phyloP scores from a whole-genome alignment of 2,113 vertebrate species.

The Greenwoodochromis staneri region DNA sequence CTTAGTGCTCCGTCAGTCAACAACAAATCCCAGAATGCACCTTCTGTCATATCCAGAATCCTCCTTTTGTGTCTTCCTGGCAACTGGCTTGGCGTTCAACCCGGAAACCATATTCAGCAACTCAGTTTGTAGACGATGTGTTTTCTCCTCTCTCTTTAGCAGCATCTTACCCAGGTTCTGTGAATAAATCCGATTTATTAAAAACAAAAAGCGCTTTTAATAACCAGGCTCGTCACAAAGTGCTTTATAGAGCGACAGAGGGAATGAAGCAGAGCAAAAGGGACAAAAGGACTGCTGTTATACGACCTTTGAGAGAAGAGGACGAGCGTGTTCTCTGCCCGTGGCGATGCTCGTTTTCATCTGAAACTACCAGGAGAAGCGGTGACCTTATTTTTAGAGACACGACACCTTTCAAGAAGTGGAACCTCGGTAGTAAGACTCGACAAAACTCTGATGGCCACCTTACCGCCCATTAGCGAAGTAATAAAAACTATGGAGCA shows the following conservation, averaged over 20 bases:
- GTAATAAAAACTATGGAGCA: slow-evolving; percentile 2
- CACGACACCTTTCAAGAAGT: neutral
- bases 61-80: slow-evolving; percentile 54
- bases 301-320: neutral
- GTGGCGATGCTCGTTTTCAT: neutral
- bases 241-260: slow-evolving; percentile 51
- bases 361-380: neutral
- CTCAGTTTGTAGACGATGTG: neutral
- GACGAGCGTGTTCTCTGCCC: neutral
- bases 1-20: neutral
- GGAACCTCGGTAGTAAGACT: neutral
- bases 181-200: neutral
- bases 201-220: slow-evolving; percentile 18
- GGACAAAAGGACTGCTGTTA: neutral
- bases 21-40: slow-evolving; percentile 31
- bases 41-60: slow-evolving; percentile 4
- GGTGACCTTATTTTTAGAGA: neutral
- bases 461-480: neutral
- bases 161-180: slow-evolving; percentile 2
- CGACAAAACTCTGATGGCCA: neutral
- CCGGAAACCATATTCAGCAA: neutral
- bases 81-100: slow-evolving; percentile 39
- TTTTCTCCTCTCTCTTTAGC: neutral
- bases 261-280: neutral
- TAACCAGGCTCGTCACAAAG: slow-evolving; percentile 58